Base-by-base conservation (phyloP, 2,113 vertebrate genomes). In the Gobius niger region DNA sequence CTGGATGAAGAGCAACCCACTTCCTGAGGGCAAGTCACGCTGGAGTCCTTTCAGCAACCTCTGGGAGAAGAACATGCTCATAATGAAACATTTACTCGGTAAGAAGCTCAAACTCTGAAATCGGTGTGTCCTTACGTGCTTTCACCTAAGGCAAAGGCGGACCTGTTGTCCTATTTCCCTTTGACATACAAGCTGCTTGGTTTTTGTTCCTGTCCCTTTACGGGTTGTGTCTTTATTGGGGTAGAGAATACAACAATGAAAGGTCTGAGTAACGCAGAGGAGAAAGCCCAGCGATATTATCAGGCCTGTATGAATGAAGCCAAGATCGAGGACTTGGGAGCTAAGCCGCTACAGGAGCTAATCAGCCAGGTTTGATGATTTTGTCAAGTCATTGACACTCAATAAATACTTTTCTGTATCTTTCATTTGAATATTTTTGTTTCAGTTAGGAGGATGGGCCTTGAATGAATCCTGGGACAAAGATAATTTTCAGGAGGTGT, bases 21-120 rank as follows among this genome's bases (percentile, higher is more conserved):
- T 98, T 9, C 96, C 97, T 0, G 96, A 98, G 0, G 96, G 97
- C 7, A 97, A 97, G 75, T 97, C 96, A 0, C 95, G 98, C 85
- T 98, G 96, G 96, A 96, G 94, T 14, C 94, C 96, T 64, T 99
- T 99, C 92, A 97, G 94, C 87, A 95, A 94, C 81, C 92, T 99
- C 61, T 99, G 97, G 97, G 96, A 98, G 60, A 94, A 95, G 82
- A 99, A 99, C 90, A 96, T 96, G 89, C 95, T 95, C 8, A 89
- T 94, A 84, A 97, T 99, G 94, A 98, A 98, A 85, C 94, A 93
- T 63, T 91, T 98, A 49, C 90, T 99, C 41, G 98, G 97, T 99
- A 84, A 88, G 90, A 5, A 7, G n/a, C 2, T 18, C 54, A 42
- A 40, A 56, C n/a, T 61, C 50, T 61, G 51, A 51, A 9, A n/a